Evolutionary conservation across 2,113 vertebrate genomes (phyloP).

Genomic region (Microtus pennsylvanicus): DNA sequence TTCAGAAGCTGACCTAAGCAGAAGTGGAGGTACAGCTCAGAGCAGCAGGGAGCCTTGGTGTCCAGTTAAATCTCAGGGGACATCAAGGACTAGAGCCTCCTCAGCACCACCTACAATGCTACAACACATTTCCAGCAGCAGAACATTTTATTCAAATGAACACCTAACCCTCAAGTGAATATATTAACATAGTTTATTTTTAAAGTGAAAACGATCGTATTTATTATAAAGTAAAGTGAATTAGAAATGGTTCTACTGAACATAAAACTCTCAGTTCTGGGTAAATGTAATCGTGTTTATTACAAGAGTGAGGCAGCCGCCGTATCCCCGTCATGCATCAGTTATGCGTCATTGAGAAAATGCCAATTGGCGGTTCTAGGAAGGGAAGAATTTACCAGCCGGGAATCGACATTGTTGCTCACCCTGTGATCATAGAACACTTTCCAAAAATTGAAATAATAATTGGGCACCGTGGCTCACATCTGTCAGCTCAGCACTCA

Average conservation of each 20-base stretch:
- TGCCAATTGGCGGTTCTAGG: background rate
- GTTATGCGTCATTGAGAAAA: background rate
- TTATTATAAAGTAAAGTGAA: conserved; percentile 34
- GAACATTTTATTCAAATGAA: conserved; percentile 21
- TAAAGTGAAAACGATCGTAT: conserved; percentile 41
- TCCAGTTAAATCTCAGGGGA: background rate
- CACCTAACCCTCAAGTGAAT: background rate
- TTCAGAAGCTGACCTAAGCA: background rate
- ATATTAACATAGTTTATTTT: conserved; percentile 23
- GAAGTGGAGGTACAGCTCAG: background rate
- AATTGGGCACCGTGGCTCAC: background rate
- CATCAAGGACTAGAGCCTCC: background rate
- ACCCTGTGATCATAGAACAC: background rate
- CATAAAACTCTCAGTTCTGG: background rate
- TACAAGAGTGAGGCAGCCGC: background rate
- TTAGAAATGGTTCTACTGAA: background rate
- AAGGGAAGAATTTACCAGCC: background rate
- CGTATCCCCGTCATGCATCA: too few relatives aligned
- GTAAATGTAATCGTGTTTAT: background rate
- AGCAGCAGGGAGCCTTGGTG: background rate
- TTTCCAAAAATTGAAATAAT: conserved; percentile 10
- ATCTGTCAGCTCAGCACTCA: background rate
- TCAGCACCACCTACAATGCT: background rate
- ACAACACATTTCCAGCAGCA: conserved; percentile 12
- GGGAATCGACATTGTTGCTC: background rate